Percentiles rank a stretch among this genome's conserved stretches.
These are phyloP conservation scores for Ceratotherium simum DNA, from an alignment of 2,113 vertebrate genomes.

Conservation along the genomic window DNA sequence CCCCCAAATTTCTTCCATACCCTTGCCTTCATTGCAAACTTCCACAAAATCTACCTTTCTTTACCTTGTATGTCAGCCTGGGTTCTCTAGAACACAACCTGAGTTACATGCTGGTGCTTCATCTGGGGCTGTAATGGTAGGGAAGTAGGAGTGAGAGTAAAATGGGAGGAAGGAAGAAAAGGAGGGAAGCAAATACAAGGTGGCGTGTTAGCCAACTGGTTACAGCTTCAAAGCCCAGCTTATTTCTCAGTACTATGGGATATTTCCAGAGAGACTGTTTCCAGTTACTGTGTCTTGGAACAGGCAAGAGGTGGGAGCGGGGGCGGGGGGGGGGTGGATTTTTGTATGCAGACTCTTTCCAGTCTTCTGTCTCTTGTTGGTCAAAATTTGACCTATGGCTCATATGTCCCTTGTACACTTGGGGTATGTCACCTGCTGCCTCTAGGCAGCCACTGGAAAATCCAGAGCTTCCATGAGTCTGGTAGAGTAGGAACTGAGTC, in stretches of 20 bases:
- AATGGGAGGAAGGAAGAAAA: not conserved
- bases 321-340: too few species aligned
- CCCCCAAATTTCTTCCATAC: not conserved
- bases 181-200: not conserved
- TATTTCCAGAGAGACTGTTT: not conserved
- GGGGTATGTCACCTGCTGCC: not conserved
- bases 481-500: not conserved
- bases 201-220: not conserved
- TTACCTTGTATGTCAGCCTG: not conserved
- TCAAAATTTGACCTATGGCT: not conserved
- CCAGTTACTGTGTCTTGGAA: not conserved
- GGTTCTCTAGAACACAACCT: not conserved
- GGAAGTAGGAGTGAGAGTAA: not conserved
- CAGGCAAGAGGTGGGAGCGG: not conserved
- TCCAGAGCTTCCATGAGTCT: not conserved
- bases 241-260: not conserved
- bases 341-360: not conserved
- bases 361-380: not conserved
- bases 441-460: not conserved
- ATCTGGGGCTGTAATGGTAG: not conserved
- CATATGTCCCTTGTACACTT: not conserved
- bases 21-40: not conserved
- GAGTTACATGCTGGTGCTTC: not conserved
- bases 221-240: not conserved
- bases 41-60: not conserved